Base-by-base conservation (phyloP, 2,888 invertebrate genomes). In the Himalopsyche kuldschensis region DNA sequence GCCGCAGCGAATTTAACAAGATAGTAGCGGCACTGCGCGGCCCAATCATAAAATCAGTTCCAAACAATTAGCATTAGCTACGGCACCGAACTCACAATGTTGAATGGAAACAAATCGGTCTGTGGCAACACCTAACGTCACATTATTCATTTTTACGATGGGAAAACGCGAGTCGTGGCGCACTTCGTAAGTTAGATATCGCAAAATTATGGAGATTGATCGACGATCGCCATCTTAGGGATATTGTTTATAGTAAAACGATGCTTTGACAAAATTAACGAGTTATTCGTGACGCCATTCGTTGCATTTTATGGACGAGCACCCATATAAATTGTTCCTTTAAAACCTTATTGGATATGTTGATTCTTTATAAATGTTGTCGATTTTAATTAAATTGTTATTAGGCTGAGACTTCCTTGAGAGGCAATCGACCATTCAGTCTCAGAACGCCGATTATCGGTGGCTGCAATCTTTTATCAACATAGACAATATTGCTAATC, bases 141-240 rank as follows among this genome's bases (percentile, higher is more conserved):
- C 79, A 82, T 83, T 76, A 80, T 48, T 83, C 83, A 83, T 83
- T 83, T 83, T 83, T 83, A 83, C 77, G 83, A 83, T 83, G 83
- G 83, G 83, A 83, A 82, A 82, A 63, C 80, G 63, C 35, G 63
- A 48, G 46, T 24, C 17, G 41, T 24, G 75, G 41, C 69, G 69
- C 69, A 69, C 69, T 69, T 69, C 30, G 69, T 69, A 27, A 69
- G 69, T 69, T 69, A 27, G 69, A 69, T 69, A 69, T 69, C 30
- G 27, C 69, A 15, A 69, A 69, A 69, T 69, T 69, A 69, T 69
- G 69, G 69, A 69, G 69, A 69, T 69, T 15, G 35, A 75, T 80
- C 35, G 24, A 0, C 24, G 35, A 75, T 80, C 35, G 24, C 10
- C 24, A n/a, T 46, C 75, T 63, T 32, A 63, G 32, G 31, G 31